Evolutionary conservation across 2,888 invertebrate genomes (phyloP).

Genomic region (Ametastegia equiseti): DNA sequence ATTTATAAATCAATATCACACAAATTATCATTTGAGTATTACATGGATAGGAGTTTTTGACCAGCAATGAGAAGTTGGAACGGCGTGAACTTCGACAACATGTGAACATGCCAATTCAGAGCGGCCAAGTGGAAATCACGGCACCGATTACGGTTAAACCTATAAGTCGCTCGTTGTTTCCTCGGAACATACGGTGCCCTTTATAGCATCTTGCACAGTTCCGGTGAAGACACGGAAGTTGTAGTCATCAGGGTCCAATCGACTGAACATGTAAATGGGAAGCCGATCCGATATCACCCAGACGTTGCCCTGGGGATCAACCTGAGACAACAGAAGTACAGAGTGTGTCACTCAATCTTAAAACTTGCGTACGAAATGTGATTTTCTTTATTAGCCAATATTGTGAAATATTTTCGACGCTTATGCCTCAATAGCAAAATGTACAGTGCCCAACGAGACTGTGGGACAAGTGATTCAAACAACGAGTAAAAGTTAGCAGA

Average conservation of each 20-base stretch:
- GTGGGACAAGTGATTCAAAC: not conserved
- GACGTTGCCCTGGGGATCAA: constrained; percentile 82
- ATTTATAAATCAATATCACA: too few species aligned
- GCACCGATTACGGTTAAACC: too few species aligned
- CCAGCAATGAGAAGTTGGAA: too few species aligned
- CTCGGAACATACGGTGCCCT: constrained; percentile 81
- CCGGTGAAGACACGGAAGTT: constrained; percentile 86
- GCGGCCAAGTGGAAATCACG: too few species aligned
- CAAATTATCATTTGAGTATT: too few species aligned
- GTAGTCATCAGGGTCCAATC: constrained; percentile 80
- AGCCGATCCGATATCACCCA: constrained; percentile 87
- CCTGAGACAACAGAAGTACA: constrained; percentile 53
- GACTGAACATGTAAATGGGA: constrained; percentile 84
- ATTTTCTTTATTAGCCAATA: not conserved
- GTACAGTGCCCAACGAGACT: not conserved
- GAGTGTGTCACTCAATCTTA: not conserved
- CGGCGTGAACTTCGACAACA: too few species aligned
- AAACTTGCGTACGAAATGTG: not conserved
- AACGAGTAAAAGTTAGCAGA: not conserved
- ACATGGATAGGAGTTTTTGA: too few species aligned
- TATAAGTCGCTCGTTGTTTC: too few species aligned
- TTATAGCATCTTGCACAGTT: constrained; percentile 83
- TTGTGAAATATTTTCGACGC: too few species aligned
- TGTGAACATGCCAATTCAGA: too few species aligned
- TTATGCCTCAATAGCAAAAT: too few species aligned